phyloP scores from a whole-genome alignment of 2,113 vertebrate species.

The Chamaea fasciata region DNA sequence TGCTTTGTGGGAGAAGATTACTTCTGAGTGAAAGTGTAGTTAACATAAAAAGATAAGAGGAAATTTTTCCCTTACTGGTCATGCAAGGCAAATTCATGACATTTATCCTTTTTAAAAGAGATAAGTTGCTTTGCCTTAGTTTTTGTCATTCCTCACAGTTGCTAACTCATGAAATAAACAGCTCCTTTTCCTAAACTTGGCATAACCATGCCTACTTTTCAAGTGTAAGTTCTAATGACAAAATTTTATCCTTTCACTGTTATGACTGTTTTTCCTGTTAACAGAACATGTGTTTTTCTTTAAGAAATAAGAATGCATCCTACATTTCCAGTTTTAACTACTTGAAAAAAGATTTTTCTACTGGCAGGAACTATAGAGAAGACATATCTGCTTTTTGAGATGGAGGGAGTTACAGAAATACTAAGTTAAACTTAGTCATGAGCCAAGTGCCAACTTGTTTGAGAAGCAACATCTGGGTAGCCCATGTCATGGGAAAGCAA shows the following conservation, averaged over 20 bases:
- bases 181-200: neutral
- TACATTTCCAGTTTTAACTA: neutral
- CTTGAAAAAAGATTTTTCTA: neutral
- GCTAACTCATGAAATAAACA: neutral
- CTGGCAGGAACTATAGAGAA: neutral
- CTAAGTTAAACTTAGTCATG: neutral
- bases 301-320: neutral
- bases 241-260: neutral
- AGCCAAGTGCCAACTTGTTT: neutral
- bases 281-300: neutral
- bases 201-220: neutral
- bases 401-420: neutral
- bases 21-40: neutral
- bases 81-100: neutral
- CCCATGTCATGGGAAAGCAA: constrained; percentile 6
- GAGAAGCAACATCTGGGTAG: constrained; percentile 21
- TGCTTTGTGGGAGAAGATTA: neutral
- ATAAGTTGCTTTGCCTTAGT: neutral
- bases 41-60: neutral
- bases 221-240: neutral
- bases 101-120: neutral
- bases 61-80: neutral
- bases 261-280: neutral
- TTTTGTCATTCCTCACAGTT: neutral
- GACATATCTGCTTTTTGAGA: neutral